Evolutionary conservation across 1,140 invertebrate genomes (phyloP), one percentile per base, ranked within the genome.

Genomic region (Drosophila nigromelanica): DNA sequence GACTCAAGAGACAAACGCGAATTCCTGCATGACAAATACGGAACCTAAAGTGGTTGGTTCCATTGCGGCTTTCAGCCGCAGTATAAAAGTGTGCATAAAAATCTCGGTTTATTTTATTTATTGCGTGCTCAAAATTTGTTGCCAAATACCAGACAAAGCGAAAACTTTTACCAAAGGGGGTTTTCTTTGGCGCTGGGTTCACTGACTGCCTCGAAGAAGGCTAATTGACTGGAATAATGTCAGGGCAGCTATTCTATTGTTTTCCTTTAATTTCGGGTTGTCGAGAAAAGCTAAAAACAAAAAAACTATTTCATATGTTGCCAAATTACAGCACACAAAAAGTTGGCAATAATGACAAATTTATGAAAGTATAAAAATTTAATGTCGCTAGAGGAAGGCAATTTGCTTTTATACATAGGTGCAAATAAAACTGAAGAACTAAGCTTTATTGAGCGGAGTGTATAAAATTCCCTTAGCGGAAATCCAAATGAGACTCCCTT

Each of bases 101-200:
- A 50, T 50, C 63, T 54, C 68, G 61, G 33, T 61, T 67, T 24
- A 30, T 21, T 58, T 77, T 82, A 78, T 87, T 87, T 87, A 87
- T 87, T 87, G 82, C 82, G 82, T 87, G 82, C 71, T 86, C 45
- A 64, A 67, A 86, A 85, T 68, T 78, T 74, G 64, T 77, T 62
- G 78, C 78, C 79, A 87, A 89, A 87, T 89, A 87, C 79, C 82
- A 76, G 76, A 80, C 76, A 43, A 40, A 37, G 24, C 14, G 50
- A 45, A 67, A 72, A 64, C 45, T 59, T 71, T 61, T 63, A 37
- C 39, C 55, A 60, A 4, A 56, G 37, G 10, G 51, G 27, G 18
- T 18, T n/a, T 47, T 47, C 35, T 10, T 35, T 35, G 27, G 15
- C 14, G 11, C 6, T 52, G 59, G 59, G 66, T 74, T 74, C 66